Evolutionary conservation across 2,888 invertebrate species (phyloP), one percentile per base, ranked within the genome.

Genomic region (Noctua pronuba): DNA sequence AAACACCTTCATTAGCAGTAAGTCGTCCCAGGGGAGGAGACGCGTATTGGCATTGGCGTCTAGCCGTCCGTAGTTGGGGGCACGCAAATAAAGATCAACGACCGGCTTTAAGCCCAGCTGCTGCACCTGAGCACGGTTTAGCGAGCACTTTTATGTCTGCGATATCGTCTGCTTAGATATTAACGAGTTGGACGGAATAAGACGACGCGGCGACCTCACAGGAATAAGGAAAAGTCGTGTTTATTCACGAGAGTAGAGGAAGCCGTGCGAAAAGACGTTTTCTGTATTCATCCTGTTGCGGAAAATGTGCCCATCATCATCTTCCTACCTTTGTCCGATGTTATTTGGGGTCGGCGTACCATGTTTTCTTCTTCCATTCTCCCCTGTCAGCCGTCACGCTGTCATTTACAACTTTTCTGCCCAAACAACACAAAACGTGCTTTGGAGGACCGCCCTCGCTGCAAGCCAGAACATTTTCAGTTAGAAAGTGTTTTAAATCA

Each of bases 41-140:
- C 85, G 89, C 89, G 91, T 92, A 92, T 93, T 88, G 90, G 90
- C 87, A 89, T 92, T 92, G 91, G 85, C 89, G 90, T 91, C 91
- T 91, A 89, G 90, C 89, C 89, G 86, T 73, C 85, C 88, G 87
- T 88, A 85, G 89, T 90, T 85, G 62, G 87, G 89, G 90, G 89
- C 86, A 90, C 88, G 90, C 92, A 93, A 95, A 95, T 94, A 94
- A 93, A 94, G 95, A 95, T 94, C 94, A 94, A 95, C 92, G 94
- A 91, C 93, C 93, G 92, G 88, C 90, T 92, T 94, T 92, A 91
- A 88, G 88, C 90, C 75, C 92, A 92, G 92, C 92, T 92, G 92
- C 92, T 90, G 92, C 95, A 94, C 93, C 94, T 95, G 93, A 93
- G 91, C 90, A 89, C 87, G 89, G 90, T 89, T 91, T 89, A 86